Conservation (phyloP, 2,797 vertebrate genomes). For the Jordanella pulchra region DNA sequence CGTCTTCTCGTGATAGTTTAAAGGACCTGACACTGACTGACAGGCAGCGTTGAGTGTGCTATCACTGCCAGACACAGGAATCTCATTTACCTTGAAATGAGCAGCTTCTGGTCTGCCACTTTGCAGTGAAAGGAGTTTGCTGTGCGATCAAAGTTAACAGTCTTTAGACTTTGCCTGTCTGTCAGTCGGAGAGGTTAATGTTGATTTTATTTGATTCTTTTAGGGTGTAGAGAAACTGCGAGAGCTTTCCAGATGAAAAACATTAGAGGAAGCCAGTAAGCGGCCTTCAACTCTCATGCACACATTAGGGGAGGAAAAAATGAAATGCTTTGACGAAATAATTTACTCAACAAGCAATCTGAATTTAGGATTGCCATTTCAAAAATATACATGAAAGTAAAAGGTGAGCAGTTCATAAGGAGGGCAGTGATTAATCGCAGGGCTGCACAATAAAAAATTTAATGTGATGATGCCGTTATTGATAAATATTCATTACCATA, state of each 20-base stretch:
- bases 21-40: conserved; percentile 40
- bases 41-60: conserved; percentile 25
- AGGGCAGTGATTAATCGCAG: not conserved
- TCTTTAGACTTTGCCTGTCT: conserved; percentile 25
- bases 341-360: not conserved
- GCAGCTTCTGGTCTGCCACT: conserved; percentile 35
- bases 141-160: conserved; percentile 34
- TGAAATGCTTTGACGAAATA: not conserved
- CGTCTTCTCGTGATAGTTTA: conserved; percentile 31
- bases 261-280: not conserved
- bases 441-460: not conserved
- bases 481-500: not conserved
- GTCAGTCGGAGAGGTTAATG: conserved; percentile 28
- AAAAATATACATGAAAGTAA: no score
- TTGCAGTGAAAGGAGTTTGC: conserved; percentile 15
- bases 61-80: conserved; percentile 26
- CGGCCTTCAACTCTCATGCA: not conserved
- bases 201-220: conserved; percentile 25
- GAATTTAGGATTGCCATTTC: not conserved
- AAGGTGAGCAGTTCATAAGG: not conserved
- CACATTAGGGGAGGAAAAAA: not conserved
- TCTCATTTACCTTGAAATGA: conserved; percentile 31
- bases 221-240: conserved; percentile 10
- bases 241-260: not conserved
- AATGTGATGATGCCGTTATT: not conserved